These are phyloP conservation scores for Drosophila parvula DNA, from an alignment of 1,140 invertebrate genomes.

Conservation along the genomic window DNA sequence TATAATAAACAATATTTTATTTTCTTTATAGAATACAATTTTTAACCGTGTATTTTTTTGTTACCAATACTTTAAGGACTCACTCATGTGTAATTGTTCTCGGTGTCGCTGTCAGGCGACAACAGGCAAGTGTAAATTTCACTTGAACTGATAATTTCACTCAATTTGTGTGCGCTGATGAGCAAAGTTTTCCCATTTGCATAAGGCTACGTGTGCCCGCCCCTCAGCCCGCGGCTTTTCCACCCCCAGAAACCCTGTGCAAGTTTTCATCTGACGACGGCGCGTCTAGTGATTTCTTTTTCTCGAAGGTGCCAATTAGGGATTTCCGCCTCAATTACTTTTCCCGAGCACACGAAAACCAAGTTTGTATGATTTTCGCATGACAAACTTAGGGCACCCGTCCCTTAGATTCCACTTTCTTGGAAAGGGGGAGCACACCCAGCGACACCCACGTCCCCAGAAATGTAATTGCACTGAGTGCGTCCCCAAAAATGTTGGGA, in stretches of 20 bases:
- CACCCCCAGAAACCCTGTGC: conserved; percentile 5
- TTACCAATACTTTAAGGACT: not conserved
- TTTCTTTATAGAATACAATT: too few relatives aligned
- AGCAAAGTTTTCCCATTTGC: conserved; percentile 83
- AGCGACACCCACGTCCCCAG: conserved; percentile 22
- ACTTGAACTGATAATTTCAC: conserved; percentile 83
- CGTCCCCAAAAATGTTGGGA: conserved; percentile 24
- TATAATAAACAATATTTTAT: not conserved
- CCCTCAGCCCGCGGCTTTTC: not conserved
- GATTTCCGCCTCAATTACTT: conserved; percentile 83
- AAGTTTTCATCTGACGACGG: conserved; percentile 54
- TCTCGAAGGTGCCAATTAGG: conserved; percentile 80
- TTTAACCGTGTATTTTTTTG: not conserved
- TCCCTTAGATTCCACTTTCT: conserved; percentile 1
- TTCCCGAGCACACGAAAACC: conserved; percentile 77
- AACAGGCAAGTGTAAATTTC: conserved; percentile 80
- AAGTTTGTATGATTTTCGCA: conserved; percentile 83
- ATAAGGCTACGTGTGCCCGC: conserved; percentile 71
- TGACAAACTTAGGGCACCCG: conserved; percentile 74
- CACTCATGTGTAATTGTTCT: not conserved
- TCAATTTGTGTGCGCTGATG: conserved; percentile 82
- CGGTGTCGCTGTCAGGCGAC: conserved; percentile 39
- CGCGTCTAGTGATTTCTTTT: conserved; percentile 46
- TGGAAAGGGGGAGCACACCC: conserved; percentile 18
- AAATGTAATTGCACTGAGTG: conserved; percentile 55